A percentile compares a stretch with the other conserved stretches of the same genome.
Conservation (phyloP, 2,113 vertebrate genomes). For the Notothenia rossii region DNA sequence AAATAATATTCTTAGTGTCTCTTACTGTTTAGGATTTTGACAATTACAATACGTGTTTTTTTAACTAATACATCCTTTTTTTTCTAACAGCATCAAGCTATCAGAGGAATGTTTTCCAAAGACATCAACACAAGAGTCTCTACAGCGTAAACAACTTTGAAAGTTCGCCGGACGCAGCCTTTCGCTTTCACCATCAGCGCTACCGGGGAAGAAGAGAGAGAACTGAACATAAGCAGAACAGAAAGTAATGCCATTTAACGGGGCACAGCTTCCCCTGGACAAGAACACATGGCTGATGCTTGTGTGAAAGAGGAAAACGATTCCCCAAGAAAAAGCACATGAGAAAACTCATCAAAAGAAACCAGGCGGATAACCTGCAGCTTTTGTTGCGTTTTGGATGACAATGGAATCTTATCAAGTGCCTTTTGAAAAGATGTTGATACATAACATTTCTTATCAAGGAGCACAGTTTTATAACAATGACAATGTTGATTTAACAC, state of each 20-base stretch:
- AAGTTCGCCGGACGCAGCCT: slow-evolving; percentile 84
- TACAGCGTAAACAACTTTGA: slow-evolving; percentile 87
- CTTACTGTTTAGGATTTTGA: background rate
- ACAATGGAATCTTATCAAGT: slow-evolving; percentile 71
- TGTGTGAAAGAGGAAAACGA: slow-evolving; percentile 46
- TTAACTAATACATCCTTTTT: slow-evolving; percentile 32
- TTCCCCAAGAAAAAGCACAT: slow-evolving; percentile 58
- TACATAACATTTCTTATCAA: slow-evolving; percentile 56
- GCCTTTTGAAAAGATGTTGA: slow-evolving; percentile 66
- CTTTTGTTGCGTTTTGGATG: slow-evolving; percentile 60
- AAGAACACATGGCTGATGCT: slow-evolving; percentile 29
- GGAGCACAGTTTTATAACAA: slow-evolving; percentile 70
- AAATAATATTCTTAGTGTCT: background rate
- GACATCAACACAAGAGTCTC: slow-evolving; percentile 87
- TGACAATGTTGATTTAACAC: slow-evolving; percentile 57
- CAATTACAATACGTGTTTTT: background rate
- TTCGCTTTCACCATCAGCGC: slow-evolving; percentile 84
- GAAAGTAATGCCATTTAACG: slow-evolving; percentile 81
- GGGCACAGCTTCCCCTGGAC: slow-evolving; percentile 8
- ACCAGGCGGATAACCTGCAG: slow-evolving; percentile 53
- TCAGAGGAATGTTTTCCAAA: slow-evolving; percentile 91
- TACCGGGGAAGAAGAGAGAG: slow-evolving; percentile 85
- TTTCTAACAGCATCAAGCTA: slow-evolving; percentile 90
- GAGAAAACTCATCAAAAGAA: slow-evolving; percentile 56
- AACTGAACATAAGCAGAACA: slow-evolving; percentile 80